phyloP scores from a whole-genome alignment of 2,113 vertebrate species.

The Hirundichthys speculiger region DNA sequence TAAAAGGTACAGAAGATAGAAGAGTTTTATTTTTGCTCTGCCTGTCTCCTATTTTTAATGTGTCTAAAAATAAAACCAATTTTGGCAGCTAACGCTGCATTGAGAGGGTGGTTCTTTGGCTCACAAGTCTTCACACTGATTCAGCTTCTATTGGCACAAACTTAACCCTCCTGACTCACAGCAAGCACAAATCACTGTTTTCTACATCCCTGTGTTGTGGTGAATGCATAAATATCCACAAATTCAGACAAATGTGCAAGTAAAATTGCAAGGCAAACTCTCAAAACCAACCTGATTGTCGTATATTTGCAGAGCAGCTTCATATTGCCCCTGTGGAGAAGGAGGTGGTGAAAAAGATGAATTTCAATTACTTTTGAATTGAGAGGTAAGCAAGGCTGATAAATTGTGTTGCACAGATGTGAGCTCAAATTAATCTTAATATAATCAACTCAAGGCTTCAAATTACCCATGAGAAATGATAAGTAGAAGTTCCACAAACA shows the following conservation, averaged over 20 bases:
- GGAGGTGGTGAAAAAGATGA: slow-evolving; percentile 8
- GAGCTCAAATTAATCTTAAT: slow-evolving; percentile 67
- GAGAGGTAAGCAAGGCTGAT: slow-evolving; percentile 34
- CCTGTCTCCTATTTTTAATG: slow-evolving; percentile 22
- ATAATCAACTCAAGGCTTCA: slow-evolving; percentile 64
- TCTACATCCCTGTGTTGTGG: slow-evolving; percentile 25
- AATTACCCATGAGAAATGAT: slow-evolving; percentile 54
- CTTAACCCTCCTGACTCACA: slow-evolving; percentile 30
- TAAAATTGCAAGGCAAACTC: slow-evolving; percentile 6
- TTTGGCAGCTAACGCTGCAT: slow-evolving; percentile 16
- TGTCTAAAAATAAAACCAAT: slow-evolving; percentile 34
- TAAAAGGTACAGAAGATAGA: slow-evolving; percentile 8
- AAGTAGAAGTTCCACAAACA: slow-evolving; percentile 49
- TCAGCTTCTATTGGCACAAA: slow-evolving; percentile 41
- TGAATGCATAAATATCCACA: not conserved
- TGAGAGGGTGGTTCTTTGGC: slow-evolving; percentile 5
- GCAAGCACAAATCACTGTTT: slow-evolving; percentile 35
- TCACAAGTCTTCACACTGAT: slow-evolving; percentile 3
- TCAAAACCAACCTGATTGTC: slow-evolving; percentile 86
- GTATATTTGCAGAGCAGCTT: slow-evolving; percentile 88
- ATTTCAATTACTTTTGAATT: slow-evolving; percentile 25
- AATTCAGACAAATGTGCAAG: not conserved
- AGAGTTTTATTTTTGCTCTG: not conserved
- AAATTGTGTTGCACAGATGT: slow-evolving; percentile 32
- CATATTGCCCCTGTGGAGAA: slow-evolving; percentile 88